Base-by-base conservation (phyloP, 2,797 vertebrate species). In the Xenentodon cancila region DNA sequence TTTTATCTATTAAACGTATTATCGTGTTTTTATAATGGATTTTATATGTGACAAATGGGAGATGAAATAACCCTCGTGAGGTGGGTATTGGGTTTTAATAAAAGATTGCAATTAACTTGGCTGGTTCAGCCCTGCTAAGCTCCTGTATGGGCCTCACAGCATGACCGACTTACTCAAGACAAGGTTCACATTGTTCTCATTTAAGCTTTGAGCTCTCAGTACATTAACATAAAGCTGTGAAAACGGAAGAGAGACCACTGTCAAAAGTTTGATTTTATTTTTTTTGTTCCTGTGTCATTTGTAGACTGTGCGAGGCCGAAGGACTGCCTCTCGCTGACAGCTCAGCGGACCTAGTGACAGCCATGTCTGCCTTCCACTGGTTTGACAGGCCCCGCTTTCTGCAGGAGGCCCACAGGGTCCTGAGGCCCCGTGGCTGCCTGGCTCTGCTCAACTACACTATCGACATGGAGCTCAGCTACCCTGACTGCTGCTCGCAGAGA, bases 351-450 rank as follows among this genome's bases (percentile, higher is more conserved):
- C 69, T 94, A 45, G 27, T 97, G 69, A 88, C 94, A 0, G 87
- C 93, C 2, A 94, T 95, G 79, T 88, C 92, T 0, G 94, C 95
- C 0, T 95, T 91, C 0, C 95, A 96, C 81, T 96, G 95, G 94
- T 96, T 97, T 4, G 88, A 95, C 68, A 50, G 83, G 0, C 72
- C 51, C 0, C 81, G 55, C 37, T 95, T 97, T 71, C 86, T 94
- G 47, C 52, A 45, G 43, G 95, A 96, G 68, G 92, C 64, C 1
- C 61, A 89, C 51, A 84, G 95, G 3, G 79, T 96, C 48, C 34
- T 97, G 47, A 92, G 75, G 75, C 92, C 93, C 0, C 52, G 60
- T 0, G 94, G 95, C 43, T 96, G 94, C 2, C 20, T 95, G 57
- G 91, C 87, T 61, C 53, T 97, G 57, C 87, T 92, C 52, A 93